Evolutionary conservation across 2,888 invertebrate genomes (phyloP).

Genomic region (Helobdella robusta): DNA sequence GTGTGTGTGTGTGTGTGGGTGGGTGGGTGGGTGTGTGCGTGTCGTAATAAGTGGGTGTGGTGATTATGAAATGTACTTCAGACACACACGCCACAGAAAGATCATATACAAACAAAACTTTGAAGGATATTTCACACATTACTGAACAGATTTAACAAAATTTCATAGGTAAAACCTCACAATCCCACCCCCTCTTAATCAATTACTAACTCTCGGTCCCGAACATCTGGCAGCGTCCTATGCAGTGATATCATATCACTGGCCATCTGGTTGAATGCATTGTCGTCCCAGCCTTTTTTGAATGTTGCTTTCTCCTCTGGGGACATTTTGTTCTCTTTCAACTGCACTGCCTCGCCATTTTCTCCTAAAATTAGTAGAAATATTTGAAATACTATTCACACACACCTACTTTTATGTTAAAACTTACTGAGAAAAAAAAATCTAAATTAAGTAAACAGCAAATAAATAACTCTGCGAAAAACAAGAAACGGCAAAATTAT

Average conservation of each 20-base stretch:
- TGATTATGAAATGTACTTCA: too few relatives aligned
- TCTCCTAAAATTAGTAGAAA: conserved; percentile 56
- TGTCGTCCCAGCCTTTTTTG: conserved; percentile 85
- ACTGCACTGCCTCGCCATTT: conserved; percentile 71
- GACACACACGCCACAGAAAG: too few relatives aligned
- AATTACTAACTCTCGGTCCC: conserved; percentile 42
- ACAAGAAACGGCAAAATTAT: not conserved
- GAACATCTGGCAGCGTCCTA: conserved; percentile 71
- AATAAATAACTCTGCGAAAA: not conserved
- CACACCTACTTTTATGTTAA: not conserved
- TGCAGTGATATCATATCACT: conserved; percentile 89
- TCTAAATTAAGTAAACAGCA: not conserved
- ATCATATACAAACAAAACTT: too few relatives aligned
- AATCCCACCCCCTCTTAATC: too few relatives aligned
- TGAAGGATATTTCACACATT: too few relatives aligned
- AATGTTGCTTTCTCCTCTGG: conserved; percentile 73
- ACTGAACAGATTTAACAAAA: too few relatives aligned
- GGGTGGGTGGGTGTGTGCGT: too few relatives aligned
- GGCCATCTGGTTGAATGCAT: conserved; percentile 93
- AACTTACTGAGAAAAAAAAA: not conserved
- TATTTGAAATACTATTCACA: not conserved
- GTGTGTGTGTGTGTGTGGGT: too few relatives aligned
- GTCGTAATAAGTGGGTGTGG: too few relatives aligned
- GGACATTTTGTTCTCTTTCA: conserved; percentile 68
- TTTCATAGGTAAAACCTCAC: too few relatives aligned